Percentiles rank a stretch among this genome's conserved stretches.
Evolutionary conservation across 2,797 vertebrate genomes (phyloP).

Genomic region (Eptatretus atami): DNA sequence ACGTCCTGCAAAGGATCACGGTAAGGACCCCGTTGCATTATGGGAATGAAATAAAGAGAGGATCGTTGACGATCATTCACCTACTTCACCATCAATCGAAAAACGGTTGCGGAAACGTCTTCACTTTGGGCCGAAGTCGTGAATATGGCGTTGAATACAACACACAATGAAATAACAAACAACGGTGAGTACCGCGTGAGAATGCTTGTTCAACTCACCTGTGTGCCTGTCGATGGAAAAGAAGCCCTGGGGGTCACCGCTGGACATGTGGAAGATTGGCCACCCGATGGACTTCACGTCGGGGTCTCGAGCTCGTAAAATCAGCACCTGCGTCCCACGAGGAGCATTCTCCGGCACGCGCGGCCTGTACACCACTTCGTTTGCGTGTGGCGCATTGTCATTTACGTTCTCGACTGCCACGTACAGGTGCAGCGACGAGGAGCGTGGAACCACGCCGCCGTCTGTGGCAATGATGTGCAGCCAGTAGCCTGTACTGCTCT

Average conservation of each 20-base stretch:
- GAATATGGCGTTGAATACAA: too few species aligned
- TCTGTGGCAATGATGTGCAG: constrained; percentile 66
- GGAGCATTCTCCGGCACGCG: constrained; percentile 47
- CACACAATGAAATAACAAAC: too few species aligned
- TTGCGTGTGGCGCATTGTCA: constrained; percentile 62
- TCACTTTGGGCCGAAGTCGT: too few species aligned
- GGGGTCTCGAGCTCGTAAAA: constrained; percentile 65
- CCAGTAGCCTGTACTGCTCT: constrained; percentile 77
- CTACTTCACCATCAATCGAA: too few species aligned
- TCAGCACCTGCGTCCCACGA: constrained; percentile 52
- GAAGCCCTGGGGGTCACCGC: constrained; percentile 84
- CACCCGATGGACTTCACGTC: constrained; percentile 32
- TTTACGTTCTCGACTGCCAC: constrained; percentile 75
- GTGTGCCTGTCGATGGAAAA: constrained; percentile 53
- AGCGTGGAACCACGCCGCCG: constrained; percentile 53
- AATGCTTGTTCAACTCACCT: constrained; percentile 20
- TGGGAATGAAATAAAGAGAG: too few species aligned
- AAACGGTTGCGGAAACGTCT: too few species aligned
- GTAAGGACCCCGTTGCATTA: too few species aligned
- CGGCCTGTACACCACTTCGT: constrained; percentile 53
- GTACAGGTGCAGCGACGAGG: constrained; percentile 45
- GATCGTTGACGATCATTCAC: too few species aligned
- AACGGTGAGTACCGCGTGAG: too few species aligned
- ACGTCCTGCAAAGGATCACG: too few species aligned
- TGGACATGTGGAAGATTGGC: constrained; percentile 45